Evolutionary conservation across 2,888 invertebrate species (phyloP).

Genomic region (Allophyes oxyacanthae): DNA sequence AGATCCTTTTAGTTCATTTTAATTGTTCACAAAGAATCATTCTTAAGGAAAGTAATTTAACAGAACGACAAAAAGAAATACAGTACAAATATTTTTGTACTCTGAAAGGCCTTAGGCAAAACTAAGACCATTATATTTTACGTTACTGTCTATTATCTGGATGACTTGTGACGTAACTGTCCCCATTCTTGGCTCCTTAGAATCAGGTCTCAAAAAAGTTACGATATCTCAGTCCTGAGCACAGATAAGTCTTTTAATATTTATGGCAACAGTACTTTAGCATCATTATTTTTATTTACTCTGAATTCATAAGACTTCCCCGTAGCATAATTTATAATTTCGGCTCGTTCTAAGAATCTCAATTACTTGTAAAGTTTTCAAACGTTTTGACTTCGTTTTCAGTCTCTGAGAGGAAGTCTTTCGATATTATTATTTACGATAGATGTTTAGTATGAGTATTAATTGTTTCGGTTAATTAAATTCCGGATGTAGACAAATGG

Average conservation of each 20-base stretch:
- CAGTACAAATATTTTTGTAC: slow-evolving; percentile 8
- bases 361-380: slow-evolving; percentile 31
- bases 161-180: slow-evolving; percentile 12
- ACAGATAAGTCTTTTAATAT: slow-evolving; percentile 1
- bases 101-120: slow-evolving; percentile 5
- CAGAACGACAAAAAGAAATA: slow-evolving; percentile 2
- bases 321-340: slow-evolving; percentile 12
- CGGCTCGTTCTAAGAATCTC: slow-evolving; percentile 18
- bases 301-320: slow-evolving; percentile 9
- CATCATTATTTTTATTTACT: slow-evolving; percentile 17
- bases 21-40: no score
- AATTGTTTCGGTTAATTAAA: slow-evolving; percentile 14
- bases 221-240: background rate
- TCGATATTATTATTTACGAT: slow-evolving; percentile 6
- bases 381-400: slow-evolving; percentile 5
- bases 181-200: background rate
- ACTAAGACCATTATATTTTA: slow-evolving; percentile 32
- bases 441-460: slow-evolving; percentile 1
- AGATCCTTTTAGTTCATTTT: no score
- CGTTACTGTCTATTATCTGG: slow-evolving; percentile 9
- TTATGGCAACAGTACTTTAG: slow-evolving; percentile 7
- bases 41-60: no score
- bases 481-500: slow-evolving; percentile 5
- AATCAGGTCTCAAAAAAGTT: background rate
- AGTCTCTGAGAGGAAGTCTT: slow-evolving; percentile 9